These are phyloP conservation scores for Caenorhabditis sp. DNA, from an alignment of 2,888 invertebrate species.

Conservation along the genomic window DNA sequence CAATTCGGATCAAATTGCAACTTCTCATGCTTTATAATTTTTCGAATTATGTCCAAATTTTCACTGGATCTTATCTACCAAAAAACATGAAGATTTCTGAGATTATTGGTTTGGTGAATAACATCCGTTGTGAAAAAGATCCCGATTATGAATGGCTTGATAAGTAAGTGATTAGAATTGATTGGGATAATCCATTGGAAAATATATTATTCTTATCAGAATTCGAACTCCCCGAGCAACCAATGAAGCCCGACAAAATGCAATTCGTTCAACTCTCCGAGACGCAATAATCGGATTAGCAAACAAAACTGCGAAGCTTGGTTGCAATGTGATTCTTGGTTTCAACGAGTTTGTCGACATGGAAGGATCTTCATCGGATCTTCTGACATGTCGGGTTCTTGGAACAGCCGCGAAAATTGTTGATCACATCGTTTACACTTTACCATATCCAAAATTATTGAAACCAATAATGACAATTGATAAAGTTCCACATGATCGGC, in stretches of 20 bases:
- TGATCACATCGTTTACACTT: not conserved
- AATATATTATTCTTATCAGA: slow-evolving; percentile 31
- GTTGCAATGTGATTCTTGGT: slow-evolving; percentile 43
- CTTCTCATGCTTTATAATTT: slow-evolving; percentile 42
- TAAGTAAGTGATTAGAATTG: slow-evolving; percentile 75
- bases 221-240: slow-evolving; percentile 94
- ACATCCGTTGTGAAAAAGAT: slow-evolving; percentile 79
- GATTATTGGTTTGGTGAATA: slow-evolving; percentile 65
- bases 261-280: slow-evolving; percentile 41
- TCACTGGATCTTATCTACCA: slow-evolving; percentile 36
- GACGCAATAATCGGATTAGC: slow-evolving; percentile 40
- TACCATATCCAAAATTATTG: slow-evolving; percentile 23
- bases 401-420: slow-evolving; percentile 44
- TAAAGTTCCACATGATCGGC: slow-evolving; percentile 29
- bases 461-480: slow-evolving; percentile 44
- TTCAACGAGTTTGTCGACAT: slow-evolving; percentile 43
- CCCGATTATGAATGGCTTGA: slow-evolving; percentile 99
- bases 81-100: slow-evolving; percentile 22
- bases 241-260: slow-evolving; percentile 88
- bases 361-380: slow-evolving; percentile 35
- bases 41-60: slow-evolving; percentile 53
- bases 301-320: slow-evolving; percentile 38
- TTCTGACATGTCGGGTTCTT: slow-evolving; percentile 39
- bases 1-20: slow-evolving; percentile 37
- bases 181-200: no score